Evolutionary conservation across 2,888 invertebrate species (phyloP).

Genomic region (Clitarchus hookeri): DNA sequence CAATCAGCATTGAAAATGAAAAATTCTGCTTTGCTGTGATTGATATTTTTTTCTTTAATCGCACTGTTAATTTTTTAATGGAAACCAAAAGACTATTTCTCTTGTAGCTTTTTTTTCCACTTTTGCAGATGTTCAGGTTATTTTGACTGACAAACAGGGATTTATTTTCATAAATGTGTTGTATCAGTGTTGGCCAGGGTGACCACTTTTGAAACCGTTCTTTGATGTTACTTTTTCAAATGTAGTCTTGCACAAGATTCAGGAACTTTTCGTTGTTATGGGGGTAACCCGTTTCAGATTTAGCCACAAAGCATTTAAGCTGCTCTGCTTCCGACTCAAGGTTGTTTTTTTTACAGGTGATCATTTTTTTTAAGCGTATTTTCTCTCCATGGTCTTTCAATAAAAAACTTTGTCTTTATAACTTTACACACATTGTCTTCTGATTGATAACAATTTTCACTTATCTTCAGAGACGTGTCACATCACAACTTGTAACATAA

Average conservation of each 20-base stretch:
- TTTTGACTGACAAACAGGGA: neutral
- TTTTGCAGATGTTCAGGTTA: neutral
- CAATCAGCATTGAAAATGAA: neutral
- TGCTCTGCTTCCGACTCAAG: too few species aligned
- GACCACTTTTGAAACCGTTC: neutral
- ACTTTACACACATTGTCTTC: too few species aligned
- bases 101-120: neutral
- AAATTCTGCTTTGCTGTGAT: neutral
- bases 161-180: neutral
- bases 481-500: too few species aligned
- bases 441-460: too few species aligned
- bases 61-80: neutral
- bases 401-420: too few species aligned
- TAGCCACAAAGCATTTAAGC: neutral
- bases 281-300: neutral
- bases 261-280: neutral
- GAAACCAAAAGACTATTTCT: neutral
- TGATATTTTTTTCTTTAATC: neutral
- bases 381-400: too few species aligned
- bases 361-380: too few species aligned
- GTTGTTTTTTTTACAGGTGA: too few species aligned
- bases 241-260: neutral
- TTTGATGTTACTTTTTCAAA: neutral
- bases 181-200: neutral
- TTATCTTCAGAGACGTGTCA: too few species aligned